Conservation (phyloP, 2,888 invertebrate species). For the Troilus luridus region DNA sequence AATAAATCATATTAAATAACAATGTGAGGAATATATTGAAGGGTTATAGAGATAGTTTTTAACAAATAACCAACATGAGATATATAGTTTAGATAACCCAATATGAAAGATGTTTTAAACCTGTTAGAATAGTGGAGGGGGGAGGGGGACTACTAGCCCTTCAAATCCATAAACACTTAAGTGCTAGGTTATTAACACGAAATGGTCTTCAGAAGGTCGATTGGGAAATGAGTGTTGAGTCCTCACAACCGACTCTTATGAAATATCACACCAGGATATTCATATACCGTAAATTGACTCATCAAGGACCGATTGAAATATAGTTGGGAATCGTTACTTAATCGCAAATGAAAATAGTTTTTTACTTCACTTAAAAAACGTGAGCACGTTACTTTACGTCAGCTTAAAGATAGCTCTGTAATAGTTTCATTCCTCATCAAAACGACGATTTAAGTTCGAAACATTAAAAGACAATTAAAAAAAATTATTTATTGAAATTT, state of each 20-base stretch:
- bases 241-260: not conserved
- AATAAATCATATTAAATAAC: no score
- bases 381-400: not conserved
- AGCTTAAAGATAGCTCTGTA: not conserved
- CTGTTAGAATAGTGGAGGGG: not conserved
- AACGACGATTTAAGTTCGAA: no score
- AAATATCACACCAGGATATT: not conserved
- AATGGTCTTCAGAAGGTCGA: not conserved
- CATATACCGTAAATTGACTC: not conserved
- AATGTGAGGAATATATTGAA: not conserved
- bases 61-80: not conserved
- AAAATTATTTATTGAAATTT: no score
- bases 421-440: not conserved
- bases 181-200: not conserved
- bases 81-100: not conserved
- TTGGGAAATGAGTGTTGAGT: not conserved
- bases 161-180: not conserved
- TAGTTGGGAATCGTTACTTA: not conserved
- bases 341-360: not conserved
- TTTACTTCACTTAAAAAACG: not conserved
- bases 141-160: fast-evolving
- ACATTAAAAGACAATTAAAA: no score
- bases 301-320: conserved; percentile 3
- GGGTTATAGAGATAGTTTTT: no score
- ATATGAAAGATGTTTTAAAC: not conserved